Evolutionary conservation across 2,888 invertebrate genomes (phyloP), one percentile per base, ranked within the genome.

Genomic region (Acutogordius australiensis): DNA sequence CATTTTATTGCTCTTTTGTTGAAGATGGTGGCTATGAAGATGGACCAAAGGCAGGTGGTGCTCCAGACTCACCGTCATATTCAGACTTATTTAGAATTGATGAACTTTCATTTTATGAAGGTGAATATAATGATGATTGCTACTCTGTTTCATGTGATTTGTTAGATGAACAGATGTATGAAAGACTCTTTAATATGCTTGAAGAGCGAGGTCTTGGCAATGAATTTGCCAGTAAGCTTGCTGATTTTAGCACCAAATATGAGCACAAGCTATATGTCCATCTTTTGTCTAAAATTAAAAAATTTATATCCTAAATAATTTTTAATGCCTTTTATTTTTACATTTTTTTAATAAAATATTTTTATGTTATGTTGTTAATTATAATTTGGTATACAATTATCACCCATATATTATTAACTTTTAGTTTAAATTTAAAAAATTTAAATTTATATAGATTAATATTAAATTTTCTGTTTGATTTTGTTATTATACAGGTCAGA

Each of bases 151-250:
- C 58, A 28, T 28, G 29, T 29, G 58, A 57, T 57, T 18, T 57
- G 2, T 29, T 57, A 18, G 58, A 57, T 30, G 58, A 57, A 57
- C 28, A 86, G 68, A 74, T 91, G 60, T 91, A 91, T 68, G 90
- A 91, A 70, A 76, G 88, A 58, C 74, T 97, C 64, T 82, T 94
- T 81, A 88, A 90, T 69, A 77, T 87, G 65, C 75, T 97, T 62
- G 91, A 91, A 71, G 94, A 94, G 70, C 84, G 94, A 66, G 94
- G 94, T 37, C 76, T 97, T 63, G 81, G 82, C 67, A 86, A 86
- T 67, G 84, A 86, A 63, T 91, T 97, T 72, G 83, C 80, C 0
- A 82, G 84, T 66, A 83, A 87, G 68, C 69, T 97, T 26, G 79
- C 84, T 0, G 80, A 83, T 63, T 80, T 84, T 70, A 83, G 84